These are phyloP conservation scores for Buceros bicornis DNA, from an alignment of 2,797 vertebrate species.

Conservation along the genomic window DNA sequence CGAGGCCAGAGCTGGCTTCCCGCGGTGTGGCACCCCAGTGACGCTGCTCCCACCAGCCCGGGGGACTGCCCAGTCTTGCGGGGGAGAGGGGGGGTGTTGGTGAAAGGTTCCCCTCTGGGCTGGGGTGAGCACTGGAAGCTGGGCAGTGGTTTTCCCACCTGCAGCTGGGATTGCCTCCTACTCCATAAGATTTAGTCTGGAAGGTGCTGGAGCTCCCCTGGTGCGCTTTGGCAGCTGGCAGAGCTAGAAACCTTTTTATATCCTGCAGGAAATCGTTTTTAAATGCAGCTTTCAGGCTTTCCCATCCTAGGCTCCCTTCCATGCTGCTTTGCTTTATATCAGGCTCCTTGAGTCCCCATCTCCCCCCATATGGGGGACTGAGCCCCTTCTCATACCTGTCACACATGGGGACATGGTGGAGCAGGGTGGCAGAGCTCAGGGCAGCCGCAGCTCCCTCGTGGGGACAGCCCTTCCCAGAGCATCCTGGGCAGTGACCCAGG, in stretches of 20 bases:
- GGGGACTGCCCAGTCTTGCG: not conserved
- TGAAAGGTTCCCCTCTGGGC: not conserved
- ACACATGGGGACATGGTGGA: accelerated
- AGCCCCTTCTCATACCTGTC: not conserved
- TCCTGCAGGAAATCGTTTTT: not conserved
- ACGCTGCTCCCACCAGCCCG: not conserved
- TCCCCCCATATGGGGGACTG: accelerated
- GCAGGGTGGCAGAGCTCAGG: not conserved
- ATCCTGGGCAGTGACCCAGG: accelerated
- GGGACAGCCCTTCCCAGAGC: not conserved
- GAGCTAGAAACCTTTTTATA: not conserved
- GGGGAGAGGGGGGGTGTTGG: too few species aligned
- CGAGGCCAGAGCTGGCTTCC: not conserved
- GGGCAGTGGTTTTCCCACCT: not conserved
- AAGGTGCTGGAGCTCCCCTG: not conserved
- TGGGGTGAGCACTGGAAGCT: not conserved
- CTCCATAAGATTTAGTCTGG: accelerated
- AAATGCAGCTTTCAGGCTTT: not conserved
- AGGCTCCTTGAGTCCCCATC: not conserved
- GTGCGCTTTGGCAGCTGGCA: not conserved
- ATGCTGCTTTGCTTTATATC: not conserved
- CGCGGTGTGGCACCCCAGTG: accelerated
- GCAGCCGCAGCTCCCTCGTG: not conserved
- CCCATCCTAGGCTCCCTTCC: not conserved
- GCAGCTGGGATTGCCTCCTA: not conserved